Evolutionary conservation across 2,888 invertebrate genomes (phyloP).

Genomic region (Zelleria hepariella): DNA sequence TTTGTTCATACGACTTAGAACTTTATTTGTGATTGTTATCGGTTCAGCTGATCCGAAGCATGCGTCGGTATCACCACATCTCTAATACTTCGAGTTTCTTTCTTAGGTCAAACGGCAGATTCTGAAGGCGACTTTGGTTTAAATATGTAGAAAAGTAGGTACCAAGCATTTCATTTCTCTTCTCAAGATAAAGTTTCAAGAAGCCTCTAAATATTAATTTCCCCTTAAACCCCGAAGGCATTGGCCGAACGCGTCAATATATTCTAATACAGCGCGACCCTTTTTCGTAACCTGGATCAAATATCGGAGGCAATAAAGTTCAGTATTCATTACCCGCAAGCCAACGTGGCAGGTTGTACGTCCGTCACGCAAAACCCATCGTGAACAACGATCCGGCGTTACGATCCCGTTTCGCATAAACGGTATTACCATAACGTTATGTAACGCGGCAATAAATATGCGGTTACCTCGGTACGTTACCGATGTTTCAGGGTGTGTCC

Average conservation of each 20-base stretch:
- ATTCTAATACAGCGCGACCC: not conserved
- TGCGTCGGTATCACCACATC: too few relatives aligned
- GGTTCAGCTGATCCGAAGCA: too few relatives aligned
- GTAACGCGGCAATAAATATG: not conserved
- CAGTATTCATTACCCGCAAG: not conserved
- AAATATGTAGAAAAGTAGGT: too few relatives aligned
- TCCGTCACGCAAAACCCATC: not conserved
- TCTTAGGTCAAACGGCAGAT: too few relatives aligned
- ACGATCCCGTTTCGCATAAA: slow-evolving; percentile 43
- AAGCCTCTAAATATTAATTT: not conserved
- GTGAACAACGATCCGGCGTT: slow-evolving; percentile 49
- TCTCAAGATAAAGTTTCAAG: not conserved
- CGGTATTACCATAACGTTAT: slow-evolving; percentile 2
- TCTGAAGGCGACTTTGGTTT: too few relatives aligned
- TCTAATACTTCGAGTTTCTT: too few relatives aligned
- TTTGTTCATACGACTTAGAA: too few relatives aligned
- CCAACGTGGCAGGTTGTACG: not conserved
- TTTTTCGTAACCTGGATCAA: not conserved
- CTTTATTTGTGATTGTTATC: too few relatives aligned
- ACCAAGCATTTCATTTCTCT: not conserved
- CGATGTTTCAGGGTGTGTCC: not conserved
- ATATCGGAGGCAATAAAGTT: not conserved
- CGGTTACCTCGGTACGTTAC: not conserved
- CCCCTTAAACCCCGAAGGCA: not conserved
- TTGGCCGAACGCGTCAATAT: not conserved